Base-by-base conservation (phyloP, 2,888 invertebrate species). In the Epinotia demarniana region DNA sequence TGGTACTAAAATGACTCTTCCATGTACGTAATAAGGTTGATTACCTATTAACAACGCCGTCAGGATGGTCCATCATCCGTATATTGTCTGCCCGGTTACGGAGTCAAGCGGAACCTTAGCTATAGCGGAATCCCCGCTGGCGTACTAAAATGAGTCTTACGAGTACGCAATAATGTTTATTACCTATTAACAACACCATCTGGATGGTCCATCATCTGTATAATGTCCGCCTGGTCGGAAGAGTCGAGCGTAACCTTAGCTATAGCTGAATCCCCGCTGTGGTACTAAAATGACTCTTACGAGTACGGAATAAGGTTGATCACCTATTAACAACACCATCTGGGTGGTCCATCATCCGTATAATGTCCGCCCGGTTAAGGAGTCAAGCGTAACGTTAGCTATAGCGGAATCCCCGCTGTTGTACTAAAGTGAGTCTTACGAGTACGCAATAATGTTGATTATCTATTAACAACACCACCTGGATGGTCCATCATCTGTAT, bases 201-300 rank as follows among this genome's bases (percentile, higher is more conserved):
- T 12, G 19, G 19, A 13, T 46, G 62, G 18, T 43, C 9, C 53
- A 86, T 99, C 99, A 99, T 98, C 67, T 97, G 96, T 18, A 99
- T 92, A 79, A 98, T 98, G 80, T 97, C 95, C 3, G 96, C 96
- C 90, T 99, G 98, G 94, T 99, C 99, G 9, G 98, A 98, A 61
- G 98, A 98, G 91, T 98, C 97, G 12, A 46, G 46, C 46, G 46
- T 2, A 62, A 98, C 98, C 67, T 99, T 66, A 8, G 8, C 33
- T 33, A 33, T 33, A 99, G 95, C 1, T 1, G 33, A 33, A 8
- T 8, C 33, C 8, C 33, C 8, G 33, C 33, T 33, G 33, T 33
- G 8, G 33, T 33, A 33, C 8, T 8, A 8, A 8, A 33, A 33
- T 33, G 33, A 33, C 0, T 8, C 33, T 33, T 33, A 33, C 6